Base-by-base conservation (phyloP, 2,797 vertebrate species). In the Molossus molossus region DNA sequence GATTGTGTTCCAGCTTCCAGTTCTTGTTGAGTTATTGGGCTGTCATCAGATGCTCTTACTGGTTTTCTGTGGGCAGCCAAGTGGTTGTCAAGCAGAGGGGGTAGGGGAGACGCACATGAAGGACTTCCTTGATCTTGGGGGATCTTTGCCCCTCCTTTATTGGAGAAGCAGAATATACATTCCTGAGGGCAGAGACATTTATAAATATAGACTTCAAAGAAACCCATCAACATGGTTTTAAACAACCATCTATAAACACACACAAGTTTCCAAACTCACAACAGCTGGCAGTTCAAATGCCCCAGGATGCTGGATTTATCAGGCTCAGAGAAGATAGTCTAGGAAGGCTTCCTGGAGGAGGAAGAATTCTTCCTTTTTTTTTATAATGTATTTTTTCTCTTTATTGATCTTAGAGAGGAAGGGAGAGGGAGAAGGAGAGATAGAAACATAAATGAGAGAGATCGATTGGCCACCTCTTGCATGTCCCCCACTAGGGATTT, bases 181-280 rank as follows among this genome's bases (percentile, higher is more conserved):
- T 90, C 73, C 85, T 64, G 64, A 97, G 50, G 70, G 50, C 80
- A 94, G 60, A 93, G 50, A 88, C 86, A 65, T 84, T 33, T 23
- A 72, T 62, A 95, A 70, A 94, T 37, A 89, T 6, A 94, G 90
- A 73, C 87, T 95, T 96, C 62, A 94, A 95, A 95, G 89, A 85
- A 95, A 94, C 72, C 64, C 57, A 87, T 20, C 84, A 94, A 64
- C 23, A 58, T 87, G 76, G 20, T 75, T 95, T 81, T 93, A 89
- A 94, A 95, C 67, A 94, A 82, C 60, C 27, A 69, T 53, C 29
- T 85, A 58, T 91, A 94, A 96, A 96, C 76, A 85, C 60, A 75
- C 21, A 37, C 65, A 80, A 37, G 10, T 65, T 96, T 90, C 57
- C 53, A 91, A 94, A 90, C 69, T 58, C 72, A 64, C 25, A 90